Conservation (phyloP, 2,797 vertebrate species). For the Pangasius krempfi region DNA sequence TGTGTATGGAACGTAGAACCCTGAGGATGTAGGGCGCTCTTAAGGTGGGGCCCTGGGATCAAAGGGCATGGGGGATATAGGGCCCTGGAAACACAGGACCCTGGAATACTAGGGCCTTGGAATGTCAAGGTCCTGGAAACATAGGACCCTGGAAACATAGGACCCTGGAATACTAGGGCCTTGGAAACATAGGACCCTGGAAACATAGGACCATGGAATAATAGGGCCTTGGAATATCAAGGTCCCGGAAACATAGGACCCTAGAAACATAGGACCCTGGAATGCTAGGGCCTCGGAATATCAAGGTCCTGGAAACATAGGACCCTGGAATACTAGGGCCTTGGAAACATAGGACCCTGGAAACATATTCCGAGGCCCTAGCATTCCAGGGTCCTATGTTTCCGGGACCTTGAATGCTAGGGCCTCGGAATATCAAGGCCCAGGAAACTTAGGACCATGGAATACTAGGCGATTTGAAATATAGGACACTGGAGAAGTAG, state of each 20-base stretch:
- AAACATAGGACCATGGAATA: neutral
- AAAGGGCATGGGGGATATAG: neutral
- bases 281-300: neutral
- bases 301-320: neutral
- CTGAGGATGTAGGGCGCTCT: neutral
- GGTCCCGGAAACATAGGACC: neutral
- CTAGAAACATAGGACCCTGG: neutral
- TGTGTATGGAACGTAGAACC: neutral
- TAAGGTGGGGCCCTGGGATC: too few relatives aligned
- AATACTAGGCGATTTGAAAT: neutral
- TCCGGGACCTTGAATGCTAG: too few relatives aligned
- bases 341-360: neutral
- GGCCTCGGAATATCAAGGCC: neutral
- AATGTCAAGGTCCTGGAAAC: neutral
- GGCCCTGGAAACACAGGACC: neutral
- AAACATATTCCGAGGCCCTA: too few relatives aligned
- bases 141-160: neutral
- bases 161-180: neutral
- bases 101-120: neutral
- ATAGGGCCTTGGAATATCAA: too few relatives aligned
- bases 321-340: too few relatives aligned
- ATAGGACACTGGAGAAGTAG: neutral
- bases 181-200: neutral
- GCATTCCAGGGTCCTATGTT: too few relatives aligned
- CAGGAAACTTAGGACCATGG: neutral